phyloP scores from a whole-genome alignment of 2,888 invertebrate species.

The Agrypnus murinus region DNA sequence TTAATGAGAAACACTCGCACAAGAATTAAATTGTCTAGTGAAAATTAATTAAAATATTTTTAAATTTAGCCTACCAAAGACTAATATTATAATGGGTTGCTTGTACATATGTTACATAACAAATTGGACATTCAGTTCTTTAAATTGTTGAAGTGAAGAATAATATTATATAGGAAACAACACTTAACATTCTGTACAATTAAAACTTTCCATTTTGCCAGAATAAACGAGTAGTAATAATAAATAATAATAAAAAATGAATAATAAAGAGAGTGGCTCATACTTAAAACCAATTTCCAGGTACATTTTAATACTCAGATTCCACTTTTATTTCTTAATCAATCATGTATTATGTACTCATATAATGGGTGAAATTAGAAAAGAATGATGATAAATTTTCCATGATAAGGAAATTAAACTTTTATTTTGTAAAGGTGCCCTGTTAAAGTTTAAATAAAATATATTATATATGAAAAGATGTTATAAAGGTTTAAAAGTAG shows the following conservation, averaged over 20 bases:
- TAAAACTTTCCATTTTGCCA: slow-evolving; percentile 22
- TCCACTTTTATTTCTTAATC: slow-evolving; percentile 43
- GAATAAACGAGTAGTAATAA: slow-evolving; percentile 29
- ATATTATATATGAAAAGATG: not conserved
- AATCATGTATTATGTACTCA: slow-evolving; percentile 21
- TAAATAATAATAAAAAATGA: not conserved
- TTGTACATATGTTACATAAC: too few species aligned
- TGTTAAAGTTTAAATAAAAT: slow-evolving; percentile 10
- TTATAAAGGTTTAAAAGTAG: not conserved
- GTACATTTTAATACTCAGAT: slow-evolving; percentile 37
- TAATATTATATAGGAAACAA: too few species aligned
- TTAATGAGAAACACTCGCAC: too few species aligned
- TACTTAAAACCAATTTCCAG: slow-evolving; percentile 43
- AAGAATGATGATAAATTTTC: not conserved
- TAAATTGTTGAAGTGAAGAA: too few species aligned
- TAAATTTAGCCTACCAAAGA: too few species aligned
- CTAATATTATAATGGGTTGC: too few species aligned
- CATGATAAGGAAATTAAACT: not conserved
- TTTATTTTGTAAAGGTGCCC: not conserved
- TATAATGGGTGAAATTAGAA: not conserved
- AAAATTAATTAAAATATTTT: too few species aligned
- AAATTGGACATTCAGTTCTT: too few species aligned
- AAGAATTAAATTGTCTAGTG: too few species aligned
- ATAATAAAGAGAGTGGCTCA: slow-evolving; percentile 30
- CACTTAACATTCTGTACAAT: too few species aligned